Evolutionary conservation across 2,888 invertebrate species (phyloP), one percentile per base, ranked within the genome.

Genomic region (Mythimna impura): DNA sequence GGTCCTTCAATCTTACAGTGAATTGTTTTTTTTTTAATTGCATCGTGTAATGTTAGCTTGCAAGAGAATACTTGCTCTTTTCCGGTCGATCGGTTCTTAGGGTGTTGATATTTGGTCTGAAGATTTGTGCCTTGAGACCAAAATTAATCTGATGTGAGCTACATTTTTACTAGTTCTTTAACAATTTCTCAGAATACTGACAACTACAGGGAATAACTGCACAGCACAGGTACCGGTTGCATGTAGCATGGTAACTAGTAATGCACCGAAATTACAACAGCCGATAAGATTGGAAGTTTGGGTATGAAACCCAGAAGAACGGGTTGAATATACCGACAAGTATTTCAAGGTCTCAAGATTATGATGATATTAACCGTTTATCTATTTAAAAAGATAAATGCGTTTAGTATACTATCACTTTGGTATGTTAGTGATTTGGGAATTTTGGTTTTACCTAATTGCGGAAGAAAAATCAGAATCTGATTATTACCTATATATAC

Each of bases 381-480:
- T 65, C 75, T 80, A n/a, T 54, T 40, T 34, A 40, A 74, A 34
- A 22, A 73, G 75, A 74, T 74, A 79, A 72, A 36, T 30, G 54
- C 9, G n/a, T 55, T 80, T 22, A 52, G n/a, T 43, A 57, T 36
- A 43, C 25, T 62, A 81, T 66, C 52, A 66, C 17, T 74, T 43
- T 10, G 50, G 22, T 47, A 73, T 74, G 73, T 72, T 73, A 34
- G 43, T 22, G 10, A 64, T 47, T 58, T 36, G 10, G 30, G 47
- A n/a, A 73, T 60, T 80, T 75, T 50, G 25, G 43, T 30, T 52
- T 52, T 66, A 57, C 61, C 34, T 20, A 58, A 73, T 71, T 54
- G 20, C n/a, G 6, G 52, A 54, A 47, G 20, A 22, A 12, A 50
- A 76, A 55, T 65, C 30, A 34, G 12, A 50, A 50, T 55, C 61